Percentiles rank a stretch among this genome's conserved stretches.
These are phyloP conservation scores for Avahi laniger DNA, from an alignment of 2,797 vertebrate genomes.

Conservation along the genomic window DNA sequence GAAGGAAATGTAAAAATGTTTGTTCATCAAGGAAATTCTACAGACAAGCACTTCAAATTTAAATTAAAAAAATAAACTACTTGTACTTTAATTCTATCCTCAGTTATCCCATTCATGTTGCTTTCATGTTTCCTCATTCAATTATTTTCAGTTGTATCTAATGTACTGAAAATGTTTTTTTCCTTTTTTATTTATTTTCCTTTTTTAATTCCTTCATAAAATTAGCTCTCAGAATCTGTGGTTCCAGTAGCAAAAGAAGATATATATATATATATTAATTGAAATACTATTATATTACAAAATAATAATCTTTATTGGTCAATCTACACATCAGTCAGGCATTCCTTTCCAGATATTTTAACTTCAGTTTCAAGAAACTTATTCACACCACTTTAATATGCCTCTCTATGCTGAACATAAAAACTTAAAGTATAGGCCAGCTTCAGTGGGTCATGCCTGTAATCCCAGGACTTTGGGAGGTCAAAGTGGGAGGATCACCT, in stretches of 20 bases:
- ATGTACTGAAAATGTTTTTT: neutral
- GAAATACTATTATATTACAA: too few species aligned
- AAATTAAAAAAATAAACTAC: neutral
- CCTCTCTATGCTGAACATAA: neutral
- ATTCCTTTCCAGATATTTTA: neutral
- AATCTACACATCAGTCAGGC: neutral
- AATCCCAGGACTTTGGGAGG: neutral
- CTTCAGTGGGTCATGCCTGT: neutral
- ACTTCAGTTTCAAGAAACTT: neutral
- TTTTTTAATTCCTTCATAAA: neutral
- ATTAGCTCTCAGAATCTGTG: neutral
- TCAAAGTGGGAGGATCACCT: neutral
- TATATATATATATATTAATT: neutral
- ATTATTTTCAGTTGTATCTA: neutral
- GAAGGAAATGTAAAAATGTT: neutral
- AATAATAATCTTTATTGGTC: neutral
- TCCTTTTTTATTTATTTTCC: neutral
- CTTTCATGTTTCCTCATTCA: neutral
- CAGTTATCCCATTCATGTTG: neutral
- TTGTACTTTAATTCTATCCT: neutral
- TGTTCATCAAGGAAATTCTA: neutral
- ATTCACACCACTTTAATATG: neutral
- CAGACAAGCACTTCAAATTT: neutral
- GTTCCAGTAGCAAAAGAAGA: neutral
- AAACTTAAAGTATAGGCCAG: neutral